Evolutionary conservation across 2,113 vertebrate genomes (phyloP).

Genomic region (Perognathus longimembris): DNA sequence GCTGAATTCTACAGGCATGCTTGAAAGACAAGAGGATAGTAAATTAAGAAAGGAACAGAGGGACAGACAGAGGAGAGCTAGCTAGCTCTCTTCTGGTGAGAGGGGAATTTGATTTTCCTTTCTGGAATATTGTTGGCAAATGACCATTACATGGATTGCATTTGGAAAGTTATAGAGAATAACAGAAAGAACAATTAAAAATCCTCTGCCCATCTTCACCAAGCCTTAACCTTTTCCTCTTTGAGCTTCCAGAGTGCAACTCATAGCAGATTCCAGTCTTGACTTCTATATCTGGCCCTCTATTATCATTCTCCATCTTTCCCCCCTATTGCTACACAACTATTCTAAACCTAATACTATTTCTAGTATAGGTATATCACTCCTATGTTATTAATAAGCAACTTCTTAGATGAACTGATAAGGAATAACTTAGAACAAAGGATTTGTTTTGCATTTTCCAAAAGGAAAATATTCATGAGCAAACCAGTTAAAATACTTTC

Average conservation of each 20-base stretch:
- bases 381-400: background rate
- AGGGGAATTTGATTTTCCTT: background rate
- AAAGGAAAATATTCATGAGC: background rate
- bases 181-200: background rate
- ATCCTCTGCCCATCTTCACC: background rate
- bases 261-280: background rate
- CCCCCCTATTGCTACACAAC: background rate
- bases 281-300: background rate
- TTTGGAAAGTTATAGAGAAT: background rate
- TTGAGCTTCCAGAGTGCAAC: background rate
- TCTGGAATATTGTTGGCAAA: slow-evolving; percentile 22
- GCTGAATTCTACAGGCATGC: background rate
- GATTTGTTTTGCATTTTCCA: slow-evolving; percentile 5
- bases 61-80: background rate
- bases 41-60: background rate
- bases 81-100: background rate
- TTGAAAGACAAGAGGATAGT: background rate
- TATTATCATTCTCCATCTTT: background rate
- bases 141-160: background rate
- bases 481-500: background rate
- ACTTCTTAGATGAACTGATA: slow-evolving; percentile 8
- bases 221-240: background rate
- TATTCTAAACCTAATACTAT: slow-evolving; percentile 4
- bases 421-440: background rate
- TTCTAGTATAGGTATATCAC: background rate